A percentile compares a stretch with the other conserved stretches of the same genome.
Conservation (phyloP, 1,140 invertebrate genomes). For the Dolichoris vasculosae region DNA sequence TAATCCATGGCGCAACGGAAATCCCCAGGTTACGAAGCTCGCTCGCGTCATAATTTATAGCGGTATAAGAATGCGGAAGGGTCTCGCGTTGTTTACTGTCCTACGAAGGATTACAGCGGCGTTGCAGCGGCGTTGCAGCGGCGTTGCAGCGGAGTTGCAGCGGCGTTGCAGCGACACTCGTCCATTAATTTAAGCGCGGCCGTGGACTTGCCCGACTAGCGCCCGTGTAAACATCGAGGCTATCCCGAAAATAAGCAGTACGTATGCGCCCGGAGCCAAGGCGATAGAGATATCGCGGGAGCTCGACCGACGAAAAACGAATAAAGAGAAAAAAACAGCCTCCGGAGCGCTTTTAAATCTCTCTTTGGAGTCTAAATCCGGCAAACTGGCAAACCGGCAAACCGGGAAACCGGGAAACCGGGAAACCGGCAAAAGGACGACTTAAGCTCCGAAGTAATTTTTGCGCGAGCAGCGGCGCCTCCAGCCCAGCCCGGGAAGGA, state of each 20-base stretch:
- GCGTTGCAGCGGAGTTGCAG: too few relatives aligned
- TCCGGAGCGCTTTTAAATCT: conserved; percentile 42
- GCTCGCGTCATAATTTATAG: conserved; percentile 71
- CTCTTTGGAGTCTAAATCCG: conserved; percentile 31
- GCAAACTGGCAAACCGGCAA: too few relatives aligned
- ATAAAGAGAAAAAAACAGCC: background rate
- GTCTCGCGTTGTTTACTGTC: conserved; percentile 66
- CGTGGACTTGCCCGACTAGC: conserved; percentile 29
- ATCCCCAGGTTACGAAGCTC: conserved; percentile 54
- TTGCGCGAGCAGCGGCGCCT: background rate
- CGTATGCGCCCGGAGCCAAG: conserved; percentile 21
- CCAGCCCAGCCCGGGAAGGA: background rate
- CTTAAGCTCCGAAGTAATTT: conserved; percentile 48
- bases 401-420: too few relatives aligned
- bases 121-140: conserved; percentile 26
- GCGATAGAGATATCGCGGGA: conserved; percentile 6
- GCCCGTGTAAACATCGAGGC: conserved; percentile 45
- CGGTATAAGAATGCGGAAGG: conserved; percentile 72
- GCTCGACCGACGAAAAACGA: background rate
- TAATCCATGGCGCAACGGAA: conserved; percentile 57
- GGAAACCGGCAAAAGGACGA: conserved; percentile 48
- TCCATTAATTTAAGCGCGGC: conserved; percentile 60
- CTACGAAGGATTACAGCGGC: conserved; percentile 59
- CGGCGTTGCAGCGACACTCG: conserved; percentile 45
- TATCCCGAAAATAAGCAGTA: conserved; percentile 48